phyloP scores from a whole-genome alignment of 2,113 vertebrate genomes.

The Oxygymnocypris stewartii region DNA sequence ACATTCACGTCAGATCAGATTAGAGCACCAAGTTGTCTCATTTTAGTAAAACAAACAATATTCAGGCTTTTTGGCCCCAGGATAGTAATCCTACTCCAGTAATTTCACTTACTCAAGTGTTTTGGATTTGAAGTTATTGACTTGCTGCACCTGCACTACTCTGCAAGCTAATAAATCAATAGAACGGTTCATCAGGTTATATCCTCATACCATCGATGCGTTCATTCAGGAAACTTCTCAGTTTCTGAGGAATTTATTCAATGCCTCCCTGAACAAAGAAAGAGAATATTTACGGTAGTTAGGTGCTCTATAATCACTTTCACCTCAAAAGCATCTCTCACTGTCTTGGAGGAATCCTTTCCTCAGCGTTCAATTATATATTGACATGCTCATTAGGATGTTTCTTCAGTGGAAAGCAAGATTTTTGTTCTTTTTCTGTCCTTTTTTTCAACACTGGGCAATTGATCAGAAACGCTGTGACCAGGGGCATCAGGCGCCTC shows the following conservation, averaged over 20 bases:
- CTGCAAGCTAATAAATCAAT: conserved; percentile 26
- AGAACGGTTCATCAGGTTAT: conserved; percentile 16
- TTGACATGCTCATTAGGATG: conserved; percentile 51
- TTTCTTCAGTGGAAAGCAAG: conserved; percentile 43
- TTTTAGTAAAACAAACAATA: conserved; percentile 9
- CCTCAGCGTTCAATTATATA: conserved; percentile 38
- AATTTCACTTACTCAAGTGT: conserved; percentile 30
- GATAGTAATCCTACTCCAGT: conserved; percentile 1
- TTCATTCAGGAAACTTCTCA: background rate
- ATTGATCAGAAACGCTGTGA: background rate
- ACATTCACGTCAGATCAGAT: background rate
- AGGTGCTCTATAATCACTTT: conserved; percentile 43
- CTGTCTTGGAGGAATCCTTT: conserved; percentile 26
- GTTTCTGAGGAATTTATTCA: background rate
- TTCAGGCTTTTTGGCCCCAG: background rate
- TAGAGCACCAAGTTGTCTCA: background rate
- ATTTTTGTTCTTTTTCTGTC: background rate
- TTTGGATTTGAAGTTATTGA: conserved; percentile 36
- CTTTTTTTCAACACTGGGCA: background rate
- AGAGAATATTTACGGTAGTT: conserved; percentile 35
- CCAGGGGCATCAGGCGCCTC: background rate
- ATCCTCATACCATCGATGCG: background rate
- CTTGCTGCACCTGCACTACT: conserved; percentile 16
- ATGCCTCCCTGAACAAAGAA: conserved; percentile 15
- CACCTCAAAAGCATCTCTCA: background rate